phyloP scores from a whole-genome alignment of 2,113 vertebrate species.

The Sorex fumeus region DNA sequence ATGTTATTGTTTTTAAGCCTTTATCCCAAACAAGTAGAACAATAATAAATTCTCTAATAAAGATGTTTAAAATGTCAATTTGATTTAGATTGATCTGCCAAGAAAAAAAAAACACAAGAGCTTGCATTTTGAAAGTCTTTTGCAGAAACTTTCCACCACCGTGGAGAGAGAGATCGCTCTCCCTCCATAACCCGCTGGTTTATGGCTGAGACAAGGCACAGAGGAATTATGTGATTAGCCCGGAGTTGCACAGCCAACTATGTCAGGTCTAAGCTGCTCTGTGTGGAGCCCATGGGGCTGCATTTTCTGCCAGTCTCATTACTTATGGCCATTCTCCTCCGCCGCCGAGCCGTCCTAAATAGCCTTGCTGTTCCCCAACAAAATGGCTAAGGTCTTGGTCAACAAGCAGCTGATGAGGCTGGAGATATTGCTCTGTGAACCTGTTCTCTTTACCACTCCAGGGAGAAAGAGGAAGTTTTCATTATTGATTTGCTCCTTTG shows the following conservation, averaged over 20 bases:
- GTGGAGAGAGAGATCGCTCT: not conserved
- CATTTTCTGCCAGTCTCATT: not conserved
- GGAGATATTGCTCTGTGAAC: constrained; percentile 30
- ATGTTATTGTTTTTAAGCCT: constrained; percentile 55
- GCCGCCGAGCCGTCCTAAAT: not conserved
- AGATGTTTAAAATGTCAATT: constrained; percentile 34
- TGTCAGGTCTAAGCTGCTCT: not conserved
- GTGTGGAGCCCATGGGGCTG: not conserved
- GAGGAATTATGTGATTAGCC: constrained; percentile 29
- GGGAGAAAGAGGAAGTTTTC: constrained; percentile 53
- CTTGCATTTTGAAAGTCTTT: not conserved
- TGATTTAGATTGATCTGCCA: constrained; percentile 27
- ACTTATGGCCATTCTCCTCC: not conserved
- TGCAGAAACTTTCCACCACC: not conserved
- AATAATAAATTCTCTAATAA: constrained; percentile 9
- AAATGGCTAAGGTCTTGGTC: constrained; percentile 48
- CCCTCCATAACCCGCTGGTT: not conserved
- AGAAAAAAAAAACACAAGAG: not conserved
- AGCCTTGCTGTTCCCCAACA: not conserved
- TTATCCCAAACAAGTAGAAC: not conserved
- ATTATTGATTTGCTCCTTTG: constrained; percentile 68
- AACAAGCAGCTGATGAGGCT: not conserved
- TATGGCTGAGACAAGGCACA: constrained; percentile 18
- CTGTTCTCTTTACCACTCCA: constrained; percentile 43
- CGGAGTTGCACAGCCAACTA: constrained; percentile 48